phyloP scores from a whole-genome alignment of 1,140 invertebrate species.

The Gonatopus flavifemur region DNA sequence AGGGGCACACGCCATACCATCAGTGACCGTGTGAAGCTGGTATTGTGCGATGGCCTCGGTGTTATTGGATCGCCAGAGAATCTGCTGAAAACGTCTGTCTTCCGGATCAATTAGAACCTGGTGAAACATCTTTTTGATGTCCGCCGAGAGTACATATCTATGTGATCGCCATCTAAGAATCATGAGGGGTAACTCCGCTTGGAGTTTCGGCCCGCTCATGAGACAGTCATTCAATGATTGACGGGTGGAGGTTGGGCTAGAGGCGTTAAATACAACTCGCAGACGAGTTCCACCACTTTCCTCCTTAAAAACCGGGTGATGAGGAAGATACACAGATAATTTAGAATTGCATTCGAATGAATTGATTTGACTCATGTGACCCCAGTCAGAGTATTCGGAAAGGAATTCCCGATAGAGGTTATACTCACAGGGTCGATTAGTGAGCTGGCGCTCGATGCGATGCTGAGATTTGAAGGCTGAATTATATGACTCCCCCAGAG shows the following conservation, averaged over 20 bases:
- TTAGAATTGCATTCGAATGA: neutral
- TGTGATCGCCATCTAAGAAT: neutral
- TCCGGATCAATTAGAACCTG: neutral
- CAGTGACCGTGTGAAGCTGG: neutral
- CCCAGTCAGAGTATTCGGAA: neutral
- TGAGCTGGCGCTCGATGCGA: neutral
- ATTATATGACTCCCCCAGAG: neutral
- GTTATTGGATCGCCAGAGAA: neutral
- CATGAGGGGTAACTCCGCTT: neutral
- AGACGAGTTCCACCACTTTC: neutral
- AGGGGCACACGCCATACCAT: neutral
- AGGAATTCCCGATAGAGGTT: neutral
- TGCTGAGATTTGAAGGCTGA: neutral
- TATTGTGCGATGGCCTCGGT: neutral
- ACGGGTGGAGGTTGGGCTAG: neutral
- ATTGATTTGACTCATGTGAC: neutral
- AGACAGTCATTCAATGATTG: neutral
- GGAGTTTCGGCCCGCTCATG: neutral
- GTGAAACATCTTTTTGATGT: constrained; percentile 1
- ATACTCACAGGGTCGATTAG: neutral
- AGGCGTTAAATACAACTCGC: constrained; percentile 8
- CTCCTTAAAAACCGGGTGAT: neutral
- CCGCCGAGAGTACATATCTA: neutral
- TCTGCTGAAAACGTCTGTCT: constrained; percentile 1
- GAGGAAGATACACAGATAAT: neutral